A percentile compares a stretch with the other conserved stretches of the same genome.
These are phyloP conservation scores for Tenualosa thibaudeaui DNA, from an alignment of 2,797 vertebrate genomes.

Conservation along the genomic window DNA sequence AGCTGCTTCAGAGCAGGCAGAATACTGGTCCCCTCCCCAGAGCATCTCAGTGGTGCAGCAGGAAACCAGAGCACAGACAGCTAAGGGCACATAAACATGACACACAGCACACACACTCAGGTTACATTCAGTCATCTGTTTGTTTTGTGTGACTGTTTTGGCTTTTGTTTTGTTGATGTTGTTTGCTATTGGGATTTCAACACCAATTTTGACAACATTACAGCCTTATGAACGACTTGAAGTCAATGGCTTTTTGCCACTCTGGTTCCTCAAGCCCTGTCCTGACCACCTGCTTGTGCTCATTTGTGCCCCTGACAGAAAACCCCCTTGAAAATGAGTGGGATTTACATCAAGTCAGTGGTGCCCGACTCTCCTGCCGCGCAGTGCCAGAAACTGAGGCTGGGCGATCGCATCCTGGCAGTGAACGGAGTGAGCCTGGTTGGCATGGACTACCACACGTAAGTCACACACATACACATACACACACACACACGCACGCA, in stretches of 20 bases:
- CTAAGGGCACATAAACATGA: conserved; percentile 4
- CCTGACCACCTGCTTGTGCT: not conserved
- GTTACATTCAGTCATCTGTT: not conserved
- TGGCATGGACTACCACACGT: conserved; percentile 75
- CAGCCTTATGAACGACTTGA: not conserved
- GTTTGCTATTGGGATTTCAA: not conserved
- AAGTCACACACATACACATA: conserved; percentile 43
- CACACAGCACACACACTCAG: not conserved
- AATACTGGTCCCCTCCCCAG: conserved; percentile 30
- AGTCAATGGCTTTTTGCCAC: not conserved
- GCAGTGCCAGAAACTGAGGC: conserved; percentile 63
- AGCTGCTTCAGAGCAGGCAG: not conserved
- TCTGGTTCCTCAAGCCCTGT: not conserved
- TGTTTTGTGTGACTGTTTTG: not conserved
- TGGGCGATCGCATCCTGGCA: conserved; percentile 77
- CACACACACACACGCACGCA: not conserved
- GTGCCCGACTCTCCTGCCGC: conserved; percentile 76
- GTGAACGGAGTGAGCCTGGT: conserved; percentile 79
- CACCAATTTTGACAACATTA: not conserved
- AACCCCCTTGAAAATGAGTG: conserved; percentile 69
- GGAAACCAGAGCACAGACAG: not conserved
- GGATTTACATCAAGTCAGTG: conserved; percentile 78
- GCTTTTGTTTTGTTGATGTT: not conserved
- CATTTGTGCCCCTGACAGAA: conserved; percentile 55
- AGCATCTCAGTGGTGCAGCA: conserved; percentile 16